Base-by-base conservation (phyloP, 1,140 invertebrate genomes). In the Drosophila albomicans region DNA sequence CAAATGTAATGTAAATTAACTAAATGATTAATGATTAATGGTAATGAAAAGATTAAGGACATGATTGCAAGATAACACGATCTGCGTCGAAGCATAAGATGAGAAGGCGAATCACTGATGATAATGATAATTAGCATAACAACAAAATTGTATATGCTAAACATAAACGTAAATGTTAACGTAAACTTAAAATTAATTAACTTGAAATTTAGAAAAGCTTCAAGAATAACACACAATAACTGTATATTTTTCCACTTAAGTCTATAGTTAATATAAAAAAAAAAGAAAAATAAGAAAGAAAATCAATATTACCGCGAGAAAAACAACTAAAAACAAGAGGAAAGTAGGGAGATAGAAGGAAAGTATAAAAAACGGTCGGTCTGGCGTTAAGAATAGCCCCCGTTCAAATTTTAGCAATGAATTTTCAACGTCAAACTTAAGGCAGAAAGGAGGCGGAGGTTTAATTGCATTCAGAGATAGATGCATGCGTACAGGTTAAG, bases 221-320 rank as follows among this genome's bases (percentile, higher is more conserved):
- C 66, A 49, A 75, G 46, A 48, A 15, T 62, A 59, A 48, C 49
- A 66, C 75, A 82, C 74, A 84, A 87, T 80, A 87, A 88, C 69
- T 87, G 84, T 87, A 87, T 87, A 87, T 87, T 87, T 87, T 87
- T 87, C 82, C 84, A 87, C 84, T 88, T 78, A 87, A 88, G 75
- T 84, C 80, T 80, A 88, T 84, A 84, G 77, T 84, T 84, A 87
- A 88, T 82, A 88, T 57, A 82, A 54, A 75, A 69, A 59, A 78
- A 20, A 46, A 46, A 45, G 41, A 54, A 43, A 32, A 8, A 32
- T n/a, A 49, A 49, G 10, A 32, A 46, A 20, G 15, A 66, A 28
- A 54, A 64, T 56, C 48, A 74, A 35, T 48, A 73, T 68, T n/a
- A 45, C 67, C 65, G 79, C 57, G 20, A 81, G 48, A 46, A 49